Evolutionary conservation across 2,113 vertebrate species (phyloP), one percentile per base, ranked within the genome.

Genomic region (Zonotrichia leucophrys): DNA sequence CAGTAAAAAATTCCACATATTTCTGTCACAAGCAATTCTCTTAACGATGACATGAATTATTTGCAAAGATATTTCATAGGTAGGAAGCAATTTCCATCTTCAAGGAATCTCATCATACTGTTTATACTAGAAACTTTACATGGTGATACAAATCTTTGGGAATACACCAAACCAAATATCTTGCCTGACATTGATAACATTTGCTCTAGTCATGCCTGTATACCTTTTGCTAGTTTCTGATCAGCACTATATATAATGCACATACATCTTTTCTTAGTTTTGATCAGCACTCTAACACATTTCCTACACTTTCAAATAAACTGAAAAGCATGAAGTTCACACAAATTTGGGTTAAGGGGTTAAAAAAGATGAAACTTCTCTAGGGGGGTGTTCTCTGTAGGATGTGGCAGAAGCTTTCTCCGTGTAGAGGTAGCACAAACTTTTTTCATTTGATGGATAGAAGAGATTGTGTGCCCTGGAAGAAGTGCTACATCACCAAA

Each of bases 1-100:
- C 7, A 72, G 74, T 72, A 78, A 74, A 2, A 63, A 79, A 74
- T 86, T 76, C 35, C 44, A 73, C 6, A 2, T 81, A 58, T 64
- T 96, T 94, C 64, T 90, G 28, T 90, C n/a, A 52, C 89, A 84
- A 88, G 20, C 63, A 49, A n/a, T 66, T 87, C 47, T 74, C 59
- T 63, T 64, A 66, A 89, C 55, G 25, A 33, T 60, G n/a, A 31
- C 0, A 2, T 55, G 9, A 81, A 77, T 94, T 81, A 70, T 87
- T 86, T 91, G 46, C 13, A 15, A 85, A 81, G 24, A 11, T 66
- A 49, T 49, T 94, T 85, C 33, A 77, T 35, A 58, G 22, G 23
- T 59, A 87, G 72, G 39, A 92, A 81, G 30, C 10, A 67, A 60
- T 81, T 92, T 72, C 14, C 24, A 31, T 69, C 31, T 84, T 76